Percentiles rank a stretch among this genome's conserved stretches.
Evolutionary conservation across 2,888 invertebrate species (phyloP).

Genomic region (Prosapia bicincta): DNA sequence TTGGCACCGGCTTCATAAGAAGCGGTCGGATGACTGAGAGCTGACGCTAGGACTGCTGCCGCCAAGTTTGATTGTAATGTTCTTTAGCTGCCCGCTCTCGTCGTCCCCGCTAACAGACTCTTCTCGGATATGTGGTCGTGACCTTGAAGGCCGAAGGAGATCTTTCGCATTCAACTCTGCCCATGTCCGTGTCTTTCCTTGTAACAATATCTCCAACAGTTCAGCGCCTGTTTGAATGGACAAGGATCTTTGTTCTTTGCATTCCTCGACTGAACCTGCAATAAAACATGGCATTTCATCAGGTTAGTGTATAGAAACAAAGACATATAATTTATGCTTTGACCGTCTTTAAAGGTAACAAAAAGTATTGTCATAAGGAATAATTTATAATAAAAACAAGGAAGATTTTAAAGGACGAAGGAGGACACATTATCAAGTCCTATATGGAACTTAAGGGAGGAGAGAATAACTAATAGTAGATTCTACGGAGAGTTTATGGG

Average conservation of each 20-base stretch:
- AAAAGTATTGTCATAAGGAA: too few relatives aligned
- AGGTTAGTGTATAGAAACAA: too few relatives aligned
- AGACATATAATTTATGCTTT: too few relatives aligned
- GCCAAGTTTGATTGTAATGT: conserved; percentile 47
- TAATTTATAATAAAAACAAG: too few relatives aligned
- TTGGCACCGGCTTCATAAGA: conserved; percentile 19
- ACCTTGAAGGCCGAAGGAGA: conserved; percentile 5
- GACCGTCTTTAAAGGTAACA: too few relatives aligned
- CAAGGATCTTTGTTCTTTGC: neutral
- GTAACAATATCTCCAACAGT: conserved; percentile 13
- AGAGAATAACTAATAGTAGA: too few relatives aligned
- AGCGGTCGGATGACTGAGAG: conserved; percentile 13
- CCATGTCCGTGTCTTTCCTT: conserved; percentile 10
- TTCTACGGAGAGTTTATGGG: too few relatives aligned
- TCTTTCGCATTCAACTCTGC: conserved; percentile 20
- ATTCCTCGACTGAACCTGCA: neutral
- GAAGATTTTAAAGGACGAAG: too few relatives aligned
- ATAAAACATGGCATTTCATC: too few relatives aligned
- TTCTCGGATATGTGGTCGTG: conserved; percentile 12
- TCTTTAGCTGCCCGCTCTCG: conserved; percentile 46
- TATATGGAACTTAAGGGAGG: too few relatives aligned
- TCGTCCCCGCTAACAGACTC: conserved; percentile 39
- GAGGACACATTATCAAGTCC: too few relatives aligned
- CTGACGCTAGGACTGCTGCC: conserved; percentile 24
- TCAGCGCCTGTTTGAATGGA: conserved; percentile 20